A percentile compares a stretch with the other conserved stretches of the same genome.
Conservation (phyloP, 2,888 invertebrate species). For the Synanthedon andrenaeformis region DNA sequence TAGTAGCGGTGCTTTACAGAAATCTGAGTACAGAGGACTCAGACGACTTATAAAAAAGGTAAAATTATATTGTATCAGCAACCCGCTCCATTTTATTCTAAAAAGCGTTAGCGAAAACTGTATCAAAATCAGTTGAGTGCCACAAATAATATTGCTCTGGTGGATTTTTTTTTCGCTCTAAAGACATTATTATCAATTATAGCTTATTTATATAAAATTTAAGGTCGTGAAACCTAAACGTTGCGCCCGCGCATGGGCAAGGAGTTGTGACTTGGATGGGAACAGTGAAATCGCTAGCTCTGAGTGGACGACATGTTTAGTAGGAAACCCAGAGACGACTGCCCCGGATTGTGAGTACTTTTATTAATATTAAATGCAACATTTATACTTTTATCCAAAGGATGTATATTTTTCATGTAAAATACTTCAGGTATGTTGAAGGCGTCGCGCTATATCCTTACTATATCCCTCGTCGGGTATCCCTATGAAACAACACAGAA, state of each 20-base stretch:
- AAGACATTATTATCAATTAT: too few relatives aligned
- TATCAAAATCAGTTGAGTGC: too few relatives aligned
- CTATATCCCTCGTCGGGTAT: too few relatives aligned
- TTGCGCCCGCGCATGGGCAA: conserved; percentile 90
- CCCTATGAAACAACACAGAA: too few relatives aligned
- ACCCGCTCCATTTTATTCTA: not conserved
- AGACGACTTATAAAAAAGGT: conserved; percentile 85
- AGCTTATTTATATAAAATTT: too few relatives aligned
- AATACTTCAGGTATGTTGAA: too few relatives aligned
- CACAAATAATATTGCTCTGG: not conserved
- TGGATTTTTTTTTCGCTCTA: not conserved
- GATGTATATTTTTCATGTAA: not conserved
- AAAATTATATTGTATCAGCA: conserved; percentile 2
- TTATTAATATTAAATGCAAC: conserved; percentile 1
- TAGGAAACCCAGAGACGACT: conserved; percentile 72
- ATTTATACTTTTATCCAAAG: not conserved
- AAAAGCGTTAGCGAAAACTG: too few relatives aligned
- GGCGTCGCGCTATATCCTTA: too few relatives aligned
- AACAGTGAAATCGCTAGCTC: conserved; percentile 81
- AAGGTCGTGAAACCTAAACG: conserved; percentile 87
- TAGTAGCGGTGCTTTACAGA: conserved; percentile 80
- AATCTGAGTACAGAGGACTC: conserved; percentile 85
- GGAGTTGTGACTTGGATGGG: conserved; percentile 86
- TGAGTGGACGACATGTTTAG: conserved; percentile 90
- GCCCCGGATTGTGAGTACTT: conserved; percentile 85